Evolutionary conservation across 2,888 invertebrate species (phyloP).

Genomic region (Blastobasis lacticolella): DNA sequence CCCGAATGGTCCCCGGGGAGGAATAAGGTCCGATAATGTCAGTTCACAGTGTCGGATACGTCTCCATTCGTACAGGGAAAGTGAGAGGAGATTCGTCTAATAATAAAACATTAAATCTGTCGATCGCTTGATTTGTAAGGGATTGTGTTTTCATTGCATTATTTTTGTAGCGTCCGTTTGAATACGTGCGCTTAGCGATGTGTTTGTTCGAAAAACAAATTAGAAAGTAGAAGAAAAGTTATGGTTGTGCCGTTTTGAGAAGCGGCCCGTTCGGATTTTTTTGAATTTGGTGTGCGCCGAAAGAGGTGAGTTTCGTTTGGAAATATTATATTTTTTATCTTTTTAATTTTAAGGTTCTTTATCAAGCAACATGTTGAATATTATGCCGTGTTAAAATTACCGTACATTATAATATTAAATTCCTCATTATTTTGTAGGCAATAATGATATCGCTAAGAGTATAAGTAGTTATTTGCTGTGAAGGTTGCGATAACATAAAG

Average conservation of each 20-base stretch:
- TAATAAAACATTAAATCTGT: slow-evolving; percentile 16
- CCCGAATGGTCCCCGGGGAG: slow-evolving; percentile 1
- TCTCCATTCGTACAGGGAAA: neutral
- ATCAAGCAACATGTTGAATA: too few species aligned
- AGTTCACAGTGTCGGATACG: neutral
- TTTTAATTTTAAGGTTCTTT: too few species aligned
- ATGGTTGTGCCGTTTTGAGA: slow-evolving; percentile 9
- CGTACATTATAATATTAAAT: neutral
- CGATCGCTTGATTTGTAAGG: slow-evolving; percentile 15
- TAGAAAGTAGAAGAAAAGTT: slow-evolving; percentile 17
- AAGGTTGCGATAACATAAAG: too few species aligned
- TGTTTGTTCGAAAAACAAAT: slow-evolving; percentile 1
- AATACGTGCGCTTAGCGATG: slow-evolving; percentile 5
- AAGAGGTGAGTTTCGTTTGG: slow-evolving; percentile 8
- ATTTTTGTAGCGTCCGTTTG: slow-evolving; percentile 3
- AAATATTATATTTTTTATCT: too few species aligned
- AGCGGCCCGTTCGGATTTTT: slow-evolving; percentile 11
- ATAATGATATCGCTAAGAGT: too few species aligned
- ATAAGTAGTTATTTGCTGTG: too few species aligned
- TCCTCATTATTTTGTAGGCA: neutral
- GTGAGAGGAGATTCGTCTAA: slow-evolving; percentile 6
- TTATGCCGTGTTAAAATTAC: too few species aligned
- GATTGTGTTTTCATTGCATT: slow-evolving; percentile 10
- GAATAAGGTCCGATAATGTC: neutral
- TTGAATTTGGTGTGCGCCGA: slow-evolving; percentile 17